These are phyloP conservation scores for Globodera ellingtonae DNA, from an alignment of 1,140 invertebrate species.

Conservation along the genomic window DNA sequence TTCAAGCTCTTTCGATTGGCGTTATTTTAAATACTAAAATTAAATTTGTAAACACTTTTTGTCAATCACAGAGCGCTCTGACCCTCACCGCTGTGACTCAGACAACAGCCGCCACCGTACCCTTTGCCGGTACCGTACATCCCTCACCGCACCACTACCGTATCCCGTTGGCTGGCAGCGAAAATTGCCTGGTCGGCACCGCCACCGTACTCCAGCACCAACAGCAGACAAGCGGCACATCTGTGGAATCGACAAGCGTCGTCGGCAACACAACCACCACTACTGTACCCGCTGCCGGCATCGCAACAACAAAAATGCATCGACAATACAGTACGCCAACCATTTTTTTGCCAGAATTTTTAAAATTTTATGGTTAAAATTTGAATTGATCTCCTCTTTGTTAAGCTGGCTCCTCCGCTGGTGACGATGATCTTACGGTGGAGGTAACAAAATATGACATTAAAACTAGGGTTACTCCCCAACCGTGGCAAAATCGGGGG, in stretches of 20 bases:
- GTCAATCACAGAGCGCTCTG: neutral
- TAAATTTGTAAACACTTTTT: neutral
- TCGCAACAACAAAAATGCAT: conserved; percentile 16
- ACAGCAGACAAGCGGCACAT: neutral
- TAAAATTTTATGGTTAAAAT: conserved; percentile 53
- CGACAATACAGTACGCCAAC: conserved; percentile 13
- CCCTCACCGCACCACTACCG: neutral
- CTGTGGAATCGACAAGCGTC: neutral
- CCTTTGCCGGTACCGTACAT: neutral
- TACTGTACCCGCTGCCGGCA: conserved; percentile 21
- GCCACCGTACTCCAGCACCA: neutral
- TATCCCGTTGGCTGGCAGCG: conserved; percentile 11
- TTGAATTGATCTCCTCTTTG: neutral
- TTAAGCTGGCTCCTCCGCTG: conserved; percentile 58
- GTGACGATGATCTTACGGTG: conserved; percentile 62
- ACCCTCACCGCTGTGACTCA: conserved; percentile 1
- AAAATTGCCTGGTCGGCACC: conserved; percentile 19
- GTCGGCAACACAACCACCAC: neutral
- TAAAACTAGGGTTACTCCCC: no score
- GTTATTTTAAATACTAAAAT: neutral
- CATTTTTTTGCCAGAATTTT: conserved; percentile 16
- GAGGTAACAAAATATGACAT: conserved; percentile 26
- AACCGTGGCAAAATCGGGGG: no score
- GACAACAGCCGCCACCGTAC: neutral
- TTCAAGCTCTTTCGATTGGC: no score